Conservation (phyloP, 2,113 vertebrate species). For the Myiozetetes cayanensis region DNA sequence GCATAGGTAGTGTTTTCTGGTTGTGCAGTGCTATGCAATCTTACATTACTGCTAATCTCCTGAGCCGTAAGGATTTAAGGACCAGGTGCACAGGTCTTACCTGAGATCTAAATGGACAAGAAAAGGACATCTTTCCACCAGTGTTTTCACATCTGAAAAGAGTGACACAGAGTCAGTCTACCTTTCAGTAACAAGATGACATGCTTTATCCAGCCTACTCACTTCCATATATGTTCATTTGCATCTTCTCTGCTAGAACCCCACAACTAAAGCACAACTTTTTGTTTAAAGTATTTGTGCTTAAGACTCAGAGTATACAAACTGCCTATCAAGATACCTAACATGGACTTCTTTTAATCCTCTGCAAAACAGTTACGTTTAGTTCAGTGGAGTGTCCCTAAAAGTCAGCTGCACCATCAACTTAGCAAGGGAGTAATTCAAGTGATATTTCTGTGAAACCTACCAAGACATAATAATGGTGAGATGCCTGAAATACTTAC, state of each 20-base stretch:
- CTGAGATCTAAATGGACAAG: constrained; percentile 88
- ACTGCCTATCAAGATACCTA: neutral
- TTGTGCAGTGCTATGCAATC: neutral
- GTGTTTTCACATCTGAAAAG: constrained; percentile 81
- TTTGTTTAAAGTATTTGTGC: neutral
- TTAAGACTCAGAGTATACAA: neutral
- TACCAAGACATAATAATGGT: neutral
- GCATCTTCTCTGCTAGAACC: neutral
- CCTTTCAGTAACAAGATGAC: neutral
- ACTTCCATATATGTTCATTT: neutral
- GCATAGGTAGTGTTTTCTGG: neutral
- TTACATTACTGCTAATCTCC: neutral
- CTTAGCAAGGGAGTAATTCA: neutral
- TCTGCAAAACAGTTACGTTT: neutral
- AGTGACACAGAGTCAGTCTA: neutral
- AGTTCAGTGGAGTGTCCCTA: neutral
- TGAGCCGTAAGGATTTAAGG: neutral
- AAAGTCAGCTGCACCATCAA: neutral
- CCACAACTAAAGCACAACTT: neutral
- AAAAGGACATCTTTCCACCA: constrained; percentile 83
- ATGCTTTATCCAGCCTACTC: neutral
- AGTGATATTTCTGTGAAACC: neutral
- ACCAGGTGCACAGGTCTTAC: constrained; percentile 63
- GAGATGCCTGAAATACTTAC: neutral
- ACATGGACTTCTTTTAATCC: neutral